Evolutionary conservation across 2,113 vertebrate species (phyloP).

Genomic region (Procavia capensis): DNA sequence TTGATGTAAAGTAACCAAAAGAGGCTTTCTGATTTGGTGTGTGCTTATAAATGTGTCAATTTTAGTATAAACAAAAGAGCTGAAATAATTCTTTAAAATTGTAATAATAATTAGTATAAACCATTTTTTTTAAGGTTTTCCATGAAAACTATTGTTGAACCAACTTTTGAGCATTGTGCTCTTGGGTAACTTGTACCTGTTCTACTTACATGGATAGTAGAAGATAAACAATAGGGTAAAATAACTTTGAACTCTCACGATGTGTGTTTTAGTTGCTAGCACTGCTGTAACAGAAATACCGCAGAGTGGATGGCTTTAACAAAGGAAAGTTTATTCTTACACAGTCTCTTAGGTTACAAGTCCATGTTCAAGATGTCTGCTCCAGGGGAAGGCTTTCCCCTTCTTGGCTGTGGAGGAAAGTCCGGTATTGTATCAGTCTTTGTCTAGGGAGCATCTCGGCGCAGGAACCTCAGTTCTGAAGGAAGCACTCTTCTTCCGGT

Average conservation of each 20-base stretch:
- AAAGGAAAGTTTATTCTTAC: too few relatives aligned
- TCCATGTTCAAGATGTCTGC: too few relatives aligned
- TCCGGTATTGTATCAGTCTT: too few relatives aligned
- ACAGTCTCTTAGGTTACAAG: too few relatives aligned
- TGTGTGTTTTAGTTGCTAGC: too few relatives aligned
- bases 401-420: too few relatives aligned
- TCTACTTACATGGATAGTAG: background rate
- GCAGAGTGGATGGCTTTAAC: too few relatives aligned
- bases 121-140: conserved; percentile 22
- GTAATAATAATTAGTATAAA: background rate
- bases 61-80: background rate
- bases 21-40: background rate
- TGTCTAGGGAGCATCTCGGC: too few relatives aligned
- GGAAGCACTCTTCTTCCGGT: too few relatives aligned
- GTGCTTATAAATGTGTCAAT: background rate
- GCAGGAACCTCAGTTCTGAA: too few relatives aligned
- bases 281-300: too few relatives aligned
- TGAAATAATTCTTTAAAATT: background rate
- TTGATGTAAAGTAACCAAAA: background rate
- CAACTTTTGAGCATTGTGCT: background rate
- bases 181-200: background rate
- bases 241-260: conserved; percentile 25
- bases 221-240: background rate
- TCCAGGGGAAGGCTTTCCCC: too few relatives aligned
- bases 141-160: background rate